These are phyloP conservation scores for Palythoa caribaeorum DNA, from an alignment of 92 coral and sea anemone genomes.

Conservation along the genomic window DNA sequence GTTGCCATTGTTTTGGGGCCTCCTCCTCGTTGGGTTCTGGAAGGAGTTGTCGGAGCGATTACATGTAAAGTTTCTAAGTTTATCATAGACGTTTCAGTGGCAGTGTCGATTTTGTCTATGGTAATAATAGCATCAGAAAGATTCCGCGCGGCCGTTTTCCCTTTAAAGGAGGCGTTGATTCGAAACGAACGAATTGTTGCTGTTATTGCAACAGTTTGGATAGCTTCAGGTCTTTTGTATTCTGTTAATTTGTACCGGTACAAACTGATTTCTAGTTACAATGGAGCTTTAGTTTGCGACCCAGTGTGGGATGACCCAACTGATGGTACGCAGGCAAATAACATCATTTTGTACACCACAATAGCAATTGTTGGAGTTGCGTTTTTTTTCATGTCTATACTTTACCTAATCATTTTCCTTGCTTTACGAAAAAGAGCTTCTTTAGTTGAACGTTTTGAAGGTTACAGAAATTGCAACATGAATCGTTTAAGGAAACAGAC, in stretches of 20 bases:
- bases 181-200: neutral
- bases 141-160: conserved; percentile 32
- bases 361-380: neutral
- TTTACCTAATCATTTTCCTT: conserved; percentile 21
- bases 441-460: neutral
- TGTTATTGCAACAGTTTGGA: conserved; percentile 6
- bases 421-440: neutral
- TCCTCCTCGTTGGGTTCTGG: neutral
- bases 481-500: neutral
- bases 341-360: neutral
- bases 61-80: neutral
- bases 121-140: conserved; percentile 26
- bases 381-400: neutral
- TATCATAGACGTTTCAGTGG: neutral
- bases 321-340: neutral
- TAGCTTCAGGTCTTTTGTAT: neutral
- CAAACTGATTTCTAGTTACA: neutral
- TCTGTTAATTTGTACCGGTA: conserved; percentile 13
- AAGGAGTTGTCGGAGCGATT: conserved; percentile 2
- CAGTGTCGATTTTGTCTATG: conserved; percentile 30
- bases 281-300: neutral
- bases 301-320: neutral
- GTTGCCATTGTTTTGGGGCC: neutral
- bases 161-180: conserved; percentile 16
- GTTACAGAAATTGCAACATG: neutral